Percentiles rank a stretch among this genome's conserved stretches.
Conservation (phyloP, 2,113 vertebrate genomes). For the Canis aureus region DNA sequence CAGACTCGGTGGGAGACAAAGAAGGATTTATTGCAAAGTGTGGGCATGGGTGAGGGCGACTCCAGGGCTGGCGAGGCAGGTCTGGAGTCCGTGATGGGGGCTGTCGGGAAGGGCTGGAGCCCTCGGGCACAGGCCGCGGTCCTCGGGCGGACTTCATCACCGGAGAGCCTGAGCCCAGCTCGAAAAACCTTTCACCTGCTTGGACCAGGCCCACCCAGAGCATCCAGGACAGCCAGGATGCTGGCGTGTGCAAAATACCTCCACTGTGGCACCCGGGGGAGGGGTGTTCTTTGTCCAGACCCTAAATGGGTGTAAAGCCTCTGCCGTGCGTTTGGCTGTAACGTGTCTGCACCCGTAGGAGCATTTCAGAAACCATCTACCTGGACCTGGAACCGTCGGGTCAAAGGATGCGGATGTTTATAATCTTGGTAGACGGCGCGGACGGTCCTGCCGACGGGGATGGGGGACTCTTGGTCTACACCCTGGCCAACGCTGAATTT, state of each 20-base stretch:
- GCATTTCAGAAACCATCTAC: neutral
- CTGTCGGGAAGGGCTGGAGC: accelerated
- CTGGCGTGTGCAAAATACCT: neutral
- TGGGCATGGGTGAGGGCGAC: accelerated
- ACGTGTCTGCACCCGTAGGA: accelerated
- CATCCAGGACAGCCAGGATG: too few species aligned
- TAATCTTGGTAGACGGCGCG: neutral
- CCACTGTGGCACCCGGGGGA: accelerated
- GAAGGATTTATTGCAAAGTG: accelerated
- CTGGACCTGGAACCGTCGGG: too few species aligned
- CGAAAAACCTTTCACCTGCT: neutral
- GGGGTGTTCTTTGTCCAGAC: neutral
- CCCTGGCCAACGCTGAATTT: neutral
- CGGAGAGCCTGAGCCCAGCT: neutral
- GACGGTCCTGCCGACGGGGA: neutral
- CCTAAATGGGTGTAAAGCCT: too few species aligned
- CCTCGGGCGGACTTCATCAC: neutral
- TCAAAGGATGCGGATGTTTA: accelerated
- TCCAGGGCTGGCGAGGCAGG: accelerated
- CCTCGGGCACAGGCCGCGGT: accelerated
- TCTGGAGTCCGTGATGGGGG: accelerated
- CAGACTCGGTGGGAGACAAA: neutral
- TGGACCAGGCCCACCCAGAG: neutral
- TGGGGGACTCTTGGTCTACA: neutral
- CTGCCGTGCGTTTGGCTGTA: neutral